Evolutionary conservation across 2,113 vertebrate genomes (phyloP).

Genomic region (Gorsachius goisagi): DNA sequence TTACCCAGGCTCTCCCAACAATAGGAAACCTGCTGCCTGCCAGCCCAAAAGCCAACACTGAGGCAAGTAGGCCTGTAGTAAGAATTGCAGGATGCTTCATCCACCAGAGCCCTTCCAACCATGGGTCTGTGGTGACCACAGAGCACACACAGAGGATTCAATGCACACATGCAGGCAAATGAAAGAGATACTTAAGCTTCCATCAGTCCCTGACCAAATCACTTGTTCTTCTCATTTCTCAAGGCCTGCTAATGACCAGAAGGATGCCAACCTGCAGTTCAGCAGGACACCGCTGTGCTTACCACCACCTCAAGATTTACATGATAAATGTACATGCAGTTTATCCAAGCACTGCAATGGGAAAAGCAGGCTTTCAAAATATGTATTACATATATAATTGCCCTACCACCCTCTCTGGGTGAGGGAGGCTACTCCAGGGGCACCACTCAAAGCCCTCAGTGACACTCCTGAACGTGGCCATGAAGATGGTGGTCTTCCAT

Average conservation of each 20-base stretch:
- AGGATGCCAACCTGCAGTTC: background rate
- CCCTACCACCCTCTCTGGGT: background rate
- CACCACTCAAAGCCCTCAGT: background rate
- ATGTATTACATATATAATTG: background rate
- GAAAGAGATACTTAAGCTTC: background rate
- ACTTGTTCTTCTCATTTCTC: background rate
- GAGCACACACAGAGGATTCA: background rate
- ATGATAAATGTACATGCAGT: accelerated
- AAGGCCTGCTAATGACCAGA: background rate
- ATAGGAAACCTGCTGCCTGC: background rate
- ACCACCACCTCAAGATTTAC: background rate
- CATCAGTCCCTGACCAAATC: background rate
- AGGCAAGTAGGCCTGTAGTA: background rate
- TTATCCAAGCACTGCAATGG: background rate
- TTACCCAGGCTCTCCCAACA: background rate
- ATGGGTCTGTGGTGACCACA: background rate
- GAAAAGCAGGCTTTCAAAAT: background rate
- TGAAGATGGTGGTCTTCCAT: no score
- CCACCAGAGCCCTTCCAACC: background rate
- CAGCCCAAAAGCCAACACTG: background rate
- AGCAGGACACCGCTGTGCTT: background rate
- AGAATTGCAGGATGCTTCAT: background rate
- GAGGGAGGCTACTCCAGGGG: background rate
- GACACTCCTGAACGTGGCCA: background rate
- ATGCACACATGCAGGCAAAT: background rate